phyloP scores from a whole-genome alignment of 1,140 invertebrate species.

The Chrysoperla carnea region DNA sequence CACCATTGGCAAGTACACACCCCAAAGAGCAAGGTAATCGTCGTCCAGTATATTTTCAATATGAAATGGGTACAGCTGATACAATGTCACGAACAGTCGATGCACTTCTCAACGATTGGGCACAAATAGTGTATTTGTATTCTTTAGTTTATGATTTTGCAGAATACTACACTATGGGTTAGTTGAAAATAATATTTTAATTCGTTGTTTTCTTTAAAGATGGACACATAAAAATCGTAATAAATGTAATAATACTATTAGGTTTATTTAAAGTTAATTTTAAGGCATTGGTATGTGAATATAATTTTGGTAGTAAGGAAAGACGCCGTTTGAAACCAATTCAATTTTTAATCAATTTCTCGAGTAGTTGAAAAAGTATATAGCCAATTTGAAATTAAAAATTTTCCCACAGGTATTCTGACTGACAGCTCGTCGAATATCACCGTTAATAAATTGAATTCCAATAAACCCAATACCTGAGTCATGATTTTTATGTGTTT shows the following conservation, averaged over 20 bases:
- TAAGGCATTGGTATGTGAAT: too few relatives aligned
- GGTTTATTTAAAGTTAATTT: too few relatives aligned
- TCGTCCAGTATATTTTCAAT: conserved; percentile 72
- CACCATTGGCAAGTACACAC: conserved; percentile 59
- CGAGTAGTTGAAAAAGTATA: too few relatives aligned
- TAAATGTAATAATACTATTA: background rate
- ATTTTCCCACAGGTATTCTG: too few relatives aligned
- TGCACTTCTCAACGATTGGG: conserved; percentile 74
- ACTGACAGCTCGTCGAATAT: too few relatives aligned
- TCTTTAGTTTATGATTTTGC: conserved; percentile 63
- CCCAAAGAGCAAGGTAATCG: conserved; percentile 70
- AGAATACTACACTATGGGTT: conserved; percentile 43
- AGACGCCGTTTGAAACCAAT: too few relatives aligned
- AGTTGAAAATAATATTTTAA: conserved; percentile 5
- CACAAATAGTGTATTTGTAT: conserved; percentile 77
- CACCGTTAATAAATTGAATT: too few relatives aligned
- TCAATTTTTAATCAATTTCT: too few relatives aligned
- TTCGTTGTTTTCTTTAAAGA: background rate
- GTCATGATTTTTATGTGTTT: too few relatives aligned
- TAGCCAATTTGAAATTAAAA: too few relatives aligned
- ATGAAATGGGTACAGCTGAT: conserved; percentile 66
- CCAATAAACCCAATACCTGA: too few relatives aligned
- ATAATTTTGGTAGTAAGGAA: too few relatives aligned
- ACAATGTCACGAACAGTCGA: conserved; percentile 59
- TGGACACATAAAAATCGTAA: background rate